phyloP scores from a whole-genome alignment of 2,113 vertebrate species.

The Procavia capensis region DNA sequence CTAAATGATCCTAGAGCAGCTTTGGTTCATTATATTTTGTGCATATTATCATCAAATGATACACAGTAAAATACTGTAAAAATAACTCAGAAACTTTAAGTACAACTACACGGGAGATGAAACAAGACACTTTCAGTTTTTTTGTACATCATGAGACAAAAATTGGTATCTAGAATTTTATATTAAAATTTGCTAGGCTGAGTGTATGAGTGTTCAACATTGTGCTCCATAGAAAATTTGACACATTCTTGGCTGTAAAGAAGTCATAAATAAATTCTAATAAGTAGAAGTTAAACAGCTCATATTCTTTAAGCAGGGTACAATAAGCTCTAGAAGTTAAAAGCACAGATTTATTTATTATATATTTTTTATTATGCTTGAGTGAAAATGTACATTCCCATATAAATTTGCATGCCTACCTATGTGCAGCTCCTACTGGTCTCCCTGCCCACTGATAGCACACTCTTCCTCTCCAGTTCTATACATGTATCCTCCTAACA shows the following conservation, averaged over 20 bases:
- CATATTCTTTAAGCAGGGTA: not conserved
- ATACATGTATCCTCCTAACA: too few species aligned
- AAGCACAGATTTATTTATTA: not conserved
- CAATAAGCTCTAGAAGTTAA: conserved; percentile 2
- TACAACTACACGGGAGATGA: not conserved
- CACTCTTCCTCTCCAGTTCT: too few species aligned
- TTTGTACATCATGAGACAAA: conserved; percentile 25
- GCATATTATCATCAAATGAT: conserved; percentile 33
- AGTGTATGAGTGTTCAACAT: conserved; percentile 29
- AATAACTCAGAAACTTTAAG: conserved; percentile 29
- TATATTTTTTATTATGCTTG: too few species aligned
- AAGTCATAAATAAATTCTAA: conserved; percentile 17
- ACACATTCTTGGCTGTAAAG: not conserved
- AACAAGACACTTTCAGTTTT: not conserved
- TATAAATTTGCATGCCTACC: too few species aligned
- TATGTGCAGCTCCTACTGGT: too few species aligned
- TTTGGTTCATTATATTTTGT: not conserved
- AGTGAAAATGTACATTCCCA: too few species aligned
- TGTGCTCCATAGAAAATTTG: not conserved
- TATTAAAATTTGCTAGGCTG: conserved; percentile 15
- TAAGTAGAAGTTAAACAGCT: conserved; percentile 17
- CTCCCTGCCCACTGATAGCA: too few species aligned
- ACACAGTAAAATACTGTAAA: conserved; percentile 36
- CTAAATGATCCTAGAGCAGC: not conserved
- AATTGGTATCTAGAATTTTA: conserved; percentile 1